Percentiles rank a stretch among this genome's conserved stretches.
phyloP scores from a whole-genome alignment of 2,888 invertebrate species.

The Thymelicus sylvestris region DNA sequence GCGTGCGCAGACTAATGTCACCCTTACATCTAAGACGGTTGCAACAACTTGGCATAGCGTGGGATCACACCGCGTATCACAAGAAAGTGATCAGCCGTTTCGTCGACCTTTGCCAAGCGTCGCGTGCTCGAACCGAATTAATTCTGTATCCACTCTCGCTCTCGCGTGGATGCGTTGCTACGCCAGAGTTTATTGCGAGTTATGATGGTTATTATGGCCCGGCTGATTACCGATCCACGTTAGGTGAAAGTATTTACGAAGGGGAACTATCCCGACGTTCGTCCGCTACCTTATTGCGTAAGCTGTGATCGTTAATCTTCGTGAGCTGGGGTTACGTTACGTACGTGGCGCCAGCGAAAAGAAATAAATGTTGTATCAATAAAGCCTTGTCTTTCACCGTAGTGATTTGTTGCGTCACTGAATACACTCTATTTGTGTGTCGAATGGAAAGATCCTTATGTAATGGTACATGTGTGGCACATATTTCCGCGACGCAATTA shows the following conservation, averaged over 20 bases:
- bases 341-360: constrained; percentile 25
- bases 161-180: constrained; percentile 60
- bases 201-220: constrained; percentile 66
- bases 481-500: neutral
- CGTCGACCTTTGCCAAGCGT: constrained; percentile 56
- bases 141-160: constrained; percentile 75
- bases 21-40: constrained; percentile 33
- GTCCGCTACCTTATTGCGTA: constrained; percentile 37
- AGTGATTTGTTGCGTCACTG: constrained; percentile 1
- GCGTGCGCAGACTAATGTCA: constrained; percentile 33
- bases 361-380: constrained; percentile 22
- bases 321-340: constrained; percentile 28
- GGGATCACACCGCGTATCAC: constrained; percentile 32
- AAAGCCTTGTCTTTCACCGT: constrained; percentile 7
- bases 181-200: constrained; percentile 57
- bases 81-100: constrained; percentile 65
- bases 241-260: constrained; percentile 73
- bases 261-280: constrained; percentile 47
- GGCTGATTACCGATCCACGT: constrained; percentile 66
- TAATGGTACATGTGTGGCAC: constrained; percentile 6
- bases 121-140: constrained; percentile 77
- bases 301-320: constrained; percentile 38
- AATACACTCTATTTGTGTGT: constrained; percentile 6
- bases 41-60: constrained; percentile 34
- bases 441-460: neutral